phyloP scores from a whole-genome alignment of 92 coral and sea anemone genomes.

The Umimayanthus kanabou region DNA sequence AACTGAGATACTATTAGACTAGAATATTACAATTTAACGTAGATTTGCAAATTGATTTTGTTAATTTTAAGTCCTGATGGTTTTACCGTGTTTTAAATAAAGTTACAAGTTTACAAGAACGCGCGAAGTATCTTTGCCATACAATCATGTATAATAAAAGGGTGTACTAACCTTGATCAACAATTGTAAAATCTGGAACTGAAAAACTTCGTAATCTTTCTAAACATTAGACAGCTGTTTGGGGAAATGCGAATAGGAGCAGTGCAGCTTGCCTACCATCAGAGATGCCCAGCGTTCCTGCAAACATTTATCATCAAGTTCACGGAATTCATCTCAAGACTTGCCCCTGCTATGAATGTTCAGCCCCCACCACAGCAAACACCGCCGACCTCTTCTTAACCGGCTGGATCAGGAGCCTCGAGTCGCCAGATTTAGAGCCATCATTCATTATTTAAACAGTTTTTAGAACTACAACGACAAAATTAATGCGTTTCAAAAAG shows the following conservation, averaged over 20 bases:
- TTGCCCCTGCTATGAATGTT: conserved; percentile 72
- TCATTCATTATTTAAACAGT: not conserved
- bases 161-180: not conserved
- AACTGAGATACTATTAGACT: too few relatives aligned
- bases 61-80: too few relatives aligned
- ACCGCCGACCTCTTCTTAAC: not conserved
- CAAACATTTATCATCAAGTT: conserved; percentile 63
- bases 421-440: not conserved
- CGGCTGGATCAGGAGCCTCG: not conserved
- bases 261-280: conserved; percentile 80
- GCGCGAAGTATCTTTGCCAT: too few relatives aligned
- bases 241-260: conserved; percentile 74
- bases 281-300: conserved; percentile 78
- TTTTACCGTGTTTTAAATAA: too few relatives aligned
- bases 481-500: not conserved
- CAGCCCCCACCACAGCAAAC: conserved; percentile 55
- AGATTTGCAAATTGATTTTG: not conserved
- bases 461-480: not conserved
- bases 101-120: too few relatives aligned
- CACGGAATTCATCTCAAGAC: conserved; percentile 75
- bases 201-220: not conserved
- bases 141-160: not conserved
- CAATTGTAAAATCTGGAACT: not conserved
- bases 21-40: too few relatives aligned
- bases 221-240: conserved; percentile 73